Evolutionary conservation across 2,888 invertebrate species (phyloP), one percentile per base, ranked within the genome.

Genomic region (Leptura quadrifasciata): DNA sequence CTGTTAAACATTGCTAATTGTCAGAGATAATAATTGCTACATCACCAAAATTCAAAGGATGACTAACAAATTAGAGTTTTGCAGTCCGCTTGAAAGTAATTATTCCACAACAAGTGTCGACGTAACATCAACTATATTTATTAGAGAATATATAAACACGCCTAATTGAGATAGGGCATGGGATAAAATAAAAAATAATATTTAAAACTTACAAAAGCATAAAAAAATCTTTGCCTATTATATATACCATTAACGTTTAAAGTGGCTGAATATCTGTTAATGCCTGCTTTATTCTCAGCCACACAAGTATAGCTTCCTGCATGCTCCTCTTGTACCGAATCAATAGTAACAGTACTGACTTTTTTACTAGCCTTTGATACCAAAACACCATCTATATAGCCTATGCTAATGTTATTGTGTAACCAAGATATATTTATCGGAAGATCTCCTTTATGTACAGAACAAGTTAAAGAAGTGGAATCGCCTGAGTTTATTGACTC

Each of bases 241-340:
- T 27, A 80, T 31, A 78, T 85, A 91, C 92, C 92, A 86, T 92
- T 92, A 72, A 92, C 91, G 80, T 90, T 85, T 76, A 92, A 84
- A 76, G 87, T 87, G n/a, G 92, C 90, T 31, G 91, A 90, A 80
- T 91, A 91, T 79, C 89, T 89, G 81, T 90, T 88, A 74, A 88
- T 88, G 78, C 91, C 91, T 52, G 93, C 93, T 76, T 86, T 87
- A 86, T 93, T 93, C 77, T 88, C 88, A 15, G 95, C 95, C 72
- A 93, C 91, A 87, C 96, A 96, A 58, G 94, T 94, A 86, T 95
- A 96, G 86, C 92, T 91, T 77, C 96, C 95, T 80, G 93, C 92
- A 88, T 95, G 95, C 74, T 91, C 91, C 81, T 92, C 94, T 85
- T 92, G 92, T 81, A 94, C 94, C 76, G 92, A 91, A 83, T 94